Conservation (phyloP, 2,888 invertebrate species). For the Mimumesa dahlbomi region DNA sequence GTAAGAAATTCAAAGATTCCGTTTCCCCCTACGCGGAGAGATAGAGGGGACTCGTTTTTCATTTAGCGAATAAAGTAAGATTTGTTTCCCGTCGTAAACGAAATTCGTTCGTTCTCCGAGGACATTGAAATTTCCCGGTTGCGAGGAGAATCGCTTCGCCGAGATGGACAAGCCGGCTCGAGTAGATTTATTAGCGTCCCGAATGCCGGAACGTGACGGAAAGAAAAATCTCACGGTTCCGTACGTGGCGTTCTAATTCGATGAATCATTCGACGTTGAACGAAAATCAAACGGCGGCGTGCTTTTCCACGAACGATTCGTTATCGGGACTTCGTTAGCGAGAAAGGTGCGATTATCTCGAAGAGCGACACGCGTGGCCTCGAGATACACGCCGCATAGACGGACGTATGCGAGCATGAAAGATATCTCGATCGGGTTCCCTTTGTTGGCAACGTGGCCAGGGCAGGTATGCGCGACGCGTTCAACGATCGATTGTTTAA, state of each 20-base stretch:
- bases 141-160: no score
- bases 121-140: background rate
- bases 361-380: slow-evolving; percentile 9
- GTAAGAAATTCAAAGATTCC: no score
- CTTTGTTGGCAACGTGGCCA: slow-evolving; percentile 11
- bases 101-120: background rate
- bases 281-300: slow-evolving; percentile 4
- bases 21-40: no score
- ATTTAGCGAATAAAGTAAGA: no score
- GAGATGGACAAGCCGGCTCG: no score
- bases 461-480: slow-evolving; percentile 27
- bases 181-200: background rate
- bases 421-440: slow-evolving; percentile 28
- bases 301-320: slow-evolving; percentile 29
- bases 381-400: slow-evolving; percentile 6
- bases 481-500: slow-evolving; percentile 50
- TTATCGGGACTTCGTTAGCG: slow-evolving; percentile 37
- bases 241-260: background rate
- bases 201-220: background rate
- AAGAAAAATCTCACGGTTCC: background rate
- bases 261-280: slow-evolving; percentile 18
- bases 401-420: background rate
- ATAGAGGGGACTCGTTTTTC: no score
- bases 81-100: background rate
- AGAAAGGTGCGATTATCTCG: slow-evolving; percentile 41